Base-by-base conservation (phyloP, 2,113 vertebrate species). In the Nyctibius bracteatus region DNA sequence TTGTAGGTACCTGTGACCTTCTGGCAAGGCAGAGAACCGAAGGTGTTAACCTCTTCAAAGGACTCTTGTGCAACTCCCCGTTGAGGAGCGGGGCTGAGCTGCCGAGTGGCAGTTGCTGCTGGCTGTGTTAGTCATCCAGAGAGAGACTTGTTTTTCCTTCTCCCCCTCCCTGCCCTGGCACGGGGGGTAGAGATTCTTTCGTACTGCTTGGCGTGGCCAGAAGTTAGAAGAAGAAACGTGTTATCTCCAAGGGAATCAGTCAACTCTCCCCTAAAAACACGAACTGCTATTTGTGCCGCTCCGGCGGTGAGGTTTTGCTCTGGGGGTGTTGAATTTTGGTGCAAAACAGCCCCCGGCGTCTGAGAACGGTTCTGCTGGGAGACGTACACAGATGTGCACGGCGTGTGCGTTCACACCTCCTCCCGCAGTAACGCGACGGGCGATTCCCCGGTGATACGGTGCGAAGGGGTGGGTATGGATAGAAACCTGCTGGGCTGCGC, bases 111-210 rank as follows among this genome's bases (percentile, higher is more conserved):
- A 28, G 8, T 72, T 5, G 65, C 84, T 93, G 79, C 66, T 78
- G 84, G 75, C 94, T 71, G 95, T 39, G 8, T 96, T 96, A 96
- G 75, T 97, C 96, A 97, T 95, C 92, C 96, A 67, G 63, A 57
- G 12, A 95, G 78, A 96, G 92, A 49, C 73, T 94, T 95, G 92
- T 95, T 96, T 88, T 93, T 51, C 37, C 63, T 67, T 90, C 77
- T 83, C 81, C 86, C 68, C 62, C 63, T 94, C 92, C 85, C 82
- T 4, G 24, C 94, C 93, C 80, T 90, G 82, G 88, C 95, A 61
- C 51, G 1, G 88, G 88, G 44, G 80, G 86, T 12, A 74, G 79
- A 88, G 58, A 66, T 47, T 82, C 61, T 65, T 79, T 91, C 79
- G 92, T 8, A 4, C 37, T 78, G 63, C 51, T 66, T 70, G 62